Evolutionary conservation across 2,888 invertebrate species (phyloP), one percentile per base, ranked within the genome.

Genomic region (Yponomeuta evonymella): DNA sequence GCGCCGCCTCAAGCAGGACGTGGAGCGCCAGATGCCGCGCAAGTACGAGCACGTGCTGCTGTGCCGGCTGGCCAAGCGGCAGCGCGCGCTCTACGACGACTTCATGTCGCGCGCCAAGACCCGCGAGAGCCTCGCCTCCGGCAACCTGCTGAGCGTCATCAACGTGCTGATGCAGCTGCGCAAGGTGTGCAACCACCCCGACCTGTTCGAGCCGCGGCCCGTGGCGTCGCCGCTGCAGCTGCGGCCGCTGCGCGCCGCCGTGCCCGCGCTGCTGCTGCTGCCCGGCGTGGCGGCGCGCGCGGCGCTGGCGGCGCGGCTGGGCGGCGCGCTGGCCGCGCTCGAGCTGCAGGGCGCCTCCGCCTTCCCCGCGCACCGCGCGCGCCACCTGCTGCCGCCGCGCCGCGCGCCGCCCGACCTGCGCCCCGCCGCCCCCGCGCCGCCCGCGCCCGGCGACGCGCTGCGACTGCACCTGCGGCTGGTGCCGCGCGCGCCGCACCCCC

Each of bases 121-220:
- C 69, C 96, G 94, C 83, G 98, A 99, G 93, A 98, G 98, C 10
- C 93, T 99, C 77, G 96, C 96, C 33, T 95, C 96, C 71, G 99
- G 99, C 72, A 99, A 98, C 92, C 94, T 98, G 82, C 91, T 99
- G 75, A 97, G 97, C 88, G 98, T 99, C 10, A 97, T 99, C 82
- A 98, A 98, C 90, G 96, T 99, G 77, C 93, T 99, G 73, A 99
- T 99, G 98, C 98, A 99, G 90, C 93, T 99, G 82, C 94, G 99
- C 71, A 99, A 99, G 93, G 98, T 98, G 76, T 99, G 99, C 93
- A 99, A 99, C 92, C 99, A 99, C 93, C 99, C 99, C 23, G 98
- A 99, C 93, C 94, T 99, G 82, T 99, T 99, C 91, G 99, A 99
- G 93, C 96, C 98, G 74, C 94, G 99, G 72, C 98, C 99, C 69